A percentile compares a stretch with the other conserved stretches of the same genome.
phyloP scores from a whole-genome alignment of 2,113 vertebrate genomes.

The Morone saxatilis region DNA sequence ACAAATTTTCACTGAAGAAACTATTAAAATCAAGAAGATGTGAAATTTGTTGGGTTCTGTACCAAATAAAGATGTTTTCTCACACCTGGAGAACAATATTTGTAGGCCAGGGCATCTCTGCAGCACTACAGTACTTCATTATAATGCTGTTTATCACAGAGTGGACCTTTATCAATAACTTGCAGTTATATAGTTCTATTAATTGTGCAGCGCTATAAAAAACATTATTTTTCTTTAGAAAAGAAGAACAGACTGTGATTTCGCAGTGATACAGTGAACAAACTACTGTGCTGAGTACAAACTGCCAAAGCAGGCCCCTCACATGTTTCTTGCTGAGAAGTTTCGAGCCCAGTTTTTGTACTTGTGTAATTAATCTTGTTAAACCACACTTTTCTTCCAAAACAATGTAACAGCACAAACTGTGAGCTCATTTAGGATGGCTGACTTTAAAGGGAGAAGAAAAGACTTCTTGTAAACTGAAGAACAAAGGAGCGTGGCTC shows the following conservation, averaged over 20 bases:
- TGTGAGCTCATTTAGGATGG: constrained; percentile 56
- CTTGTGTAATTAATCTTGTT: constrained; percentile 49
- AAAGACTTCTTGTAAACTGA: constrained; percentile 61
- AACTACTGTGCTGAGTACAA: not conserved
- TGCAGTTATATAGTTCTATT: too few relatives aligned
- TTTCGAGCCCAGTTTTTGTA: constrained; percentile 12
- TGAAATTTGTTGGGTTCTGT: too few relatives aligned
- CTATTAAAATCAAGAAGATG: too few relatives aligned
- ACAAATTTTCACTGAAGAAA: too few relatives aligned
- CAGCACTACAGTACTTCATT: too few relatives aligned
- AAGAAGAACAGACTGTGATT: not conserved
- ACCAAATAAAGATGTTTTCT: too few relatives aligned
- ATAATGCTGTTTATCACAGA: too few relatives aligned
- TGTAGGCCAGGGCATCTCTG: too few relatives aligned
- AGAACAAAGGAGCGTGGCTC: constrained; percentile 51
- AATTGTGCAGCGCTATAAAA: not conserved
- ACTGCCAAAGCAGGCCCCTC: constrained; percentile 1
- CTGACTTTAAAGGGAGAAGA: constrained; percentile 38
- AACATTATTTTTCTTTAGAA: not conserved
- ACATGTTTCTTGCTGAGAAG: not conserved
- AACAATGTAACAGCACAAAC: constrained; percentile 55
- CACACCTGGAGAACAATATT: too few relatives aligned
- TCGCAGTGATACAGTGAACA: not conserved
- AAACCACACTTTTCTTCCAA: constrained; percentile 42
- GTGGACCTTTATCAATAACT: too few relatives aligned